These are phyloP conservation scores for Aurelia sp. DNA, from an alignment of 30 jellyfish, hydroid and myxozoan genomes.

Conservation along the genomic window DNA sequence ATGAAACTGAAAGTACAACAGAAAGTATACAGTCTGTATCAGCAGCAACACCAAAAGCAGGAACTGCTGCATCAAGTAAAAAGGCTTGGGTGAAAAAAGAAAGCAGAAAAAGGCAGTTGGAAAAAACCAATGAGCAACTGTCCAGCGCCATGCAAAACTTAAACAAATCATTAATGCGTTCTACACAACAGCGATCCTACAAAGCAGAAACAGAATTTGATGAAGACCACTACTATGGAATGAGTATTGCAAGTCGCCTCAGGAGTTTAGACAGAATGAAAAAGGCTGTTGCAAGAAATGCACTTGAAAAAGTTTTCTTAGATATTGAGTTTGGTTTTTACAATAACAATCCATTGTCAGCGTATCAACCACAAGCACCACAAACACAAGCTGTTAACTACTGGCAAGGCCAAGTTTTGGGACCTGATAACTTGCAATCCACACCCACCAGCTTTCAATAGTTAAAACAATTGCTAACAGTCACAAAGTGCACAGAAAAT, in stretches of 20 bases:
- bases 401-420: too few relatives aligned
- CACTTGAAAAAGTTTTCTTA: conserved; percentile 15
- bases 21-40: neutral
- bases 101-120: conserved; percentile 36
- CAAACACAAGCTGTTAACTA: neutral
- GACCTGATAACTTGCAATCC: too few relatives aligned
- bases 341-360: neutral
- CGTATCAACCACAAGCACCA: neutral
- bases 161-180: neutral
- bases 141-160: conserved; percentile 7
- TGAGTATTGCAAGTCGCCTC: conserved; percentile 28
- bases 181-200: neutral
- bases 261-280: conserved; percentile 16
- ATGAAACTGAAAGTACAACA: conserved; percentile 27
- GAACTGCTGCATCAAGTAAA: neutral
- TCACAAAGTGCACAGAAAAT: too few relatives aligned
- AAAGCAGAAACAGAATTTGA: conserved; percentile 5
- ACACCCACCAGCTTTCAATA: too few relatives aligned
- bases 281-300: conserved; percentile 39
- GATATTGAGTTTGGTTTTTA: conserved; percentile 25
- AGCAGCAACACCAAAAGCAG: neutral
- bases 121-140: conserved; percentile 12
- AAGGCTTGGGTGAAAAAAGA: conserved; percentile 41
- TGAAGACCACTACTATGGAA: conserved; percentile 29
- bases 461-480: too few relatives aligned